Conservation (phyloP, 2,113 vertebrate species). For the human region GRCh38 chr17:37775501-37776000, state of each 20-base stretch:
- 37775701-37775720: neutral
- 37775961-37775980: neutral
- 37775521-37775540: accelerated
- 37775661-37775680: neutral
- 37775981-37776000: conserved; percentile 27
- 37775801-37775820: neutral
- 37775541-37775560: neutral
- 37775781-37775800: neutral
- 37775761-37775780: neutral
- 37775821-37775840: neutral
- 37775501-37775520: neutral
- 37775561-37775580: neutral
- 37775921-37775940: neutral
- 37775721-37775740: neutral
- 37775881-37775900: neutral
- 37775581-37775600: neutral
- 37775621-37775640: neutral
- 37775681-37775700: neutral
- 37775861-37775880: neutral
- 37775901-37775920: neutral
- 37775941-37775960: neutral
- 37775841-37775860: neutral
- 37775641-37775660: neutral
- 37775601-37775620: neutral
- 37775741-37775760: neutral